A percentile compares a stretch with the other conserved stretches of the same genome.
These are phyloP conservation scores for Peromyscus polionotus DNA, from an alignment of 2,113 vertebrate genomes.

Conservation along the genomic window DNA sequence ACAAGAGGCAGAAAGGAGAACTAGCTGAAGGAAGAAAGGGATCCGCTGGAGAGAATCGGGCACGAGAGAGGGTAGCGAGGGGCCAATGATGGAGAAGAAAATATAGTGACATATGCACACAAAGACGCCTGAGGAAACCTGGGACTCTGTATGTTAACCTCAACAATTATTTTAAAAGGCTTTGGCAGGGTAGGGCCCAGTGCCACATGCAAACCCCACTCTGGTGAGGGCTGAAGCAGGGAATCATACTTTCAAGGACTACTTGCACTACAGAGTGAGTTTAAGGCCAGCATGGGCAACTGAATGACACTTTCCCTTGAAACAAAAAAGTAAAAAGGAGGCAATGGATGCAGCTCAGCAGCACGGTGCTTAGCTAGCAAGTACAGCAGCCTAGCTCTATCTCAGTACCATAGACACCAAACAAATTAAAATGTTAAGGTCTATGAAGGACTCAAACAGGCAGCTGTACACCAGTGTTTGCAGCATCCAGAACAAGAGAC, in stretches of 20 bases:
- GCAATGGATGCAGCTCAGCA: not conserved
- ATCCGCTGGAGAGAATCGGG: not conserved
- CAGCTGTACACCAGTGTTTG: not conserved
- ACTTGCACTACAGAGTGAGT: not conserved
- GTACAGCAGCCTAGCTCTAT: not conserved
- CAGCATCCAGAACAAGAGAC: not conserved
- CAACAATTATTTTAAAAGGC: not conserved
- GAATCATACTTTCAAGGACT: not conserved
- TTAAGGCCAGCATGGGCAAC: not conserved
- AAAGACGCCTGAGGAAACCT: not conserved
- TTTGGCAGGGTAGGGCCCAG: not conserved
- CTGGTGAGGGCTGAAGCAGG: not conserved
- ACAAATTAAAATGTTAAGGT: not conserved
- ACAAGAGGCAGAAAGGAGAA: not conserved
- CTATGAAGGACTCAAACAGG: not conserved
- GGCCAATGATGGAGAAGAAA: not conserved
- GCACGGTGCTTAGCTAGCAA: not conserved
- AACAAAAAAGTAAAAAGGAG: not conserved
- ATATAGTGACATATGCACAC: no score
- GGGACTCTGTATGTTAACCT: not conserved
- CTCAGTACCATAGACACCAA: not conserved
- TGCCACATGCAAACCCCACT: not conserved
- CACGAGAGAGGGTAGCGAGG: not conserved
- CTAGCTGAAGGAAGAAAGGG: not conserved
- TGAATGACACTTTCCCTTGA: not conserved